These are phyloP conservation scores for Drosophila hamatofila DNA, from an alignment of 2,888 invertebrate genomes.

Conservation along the genomic window DNA sequence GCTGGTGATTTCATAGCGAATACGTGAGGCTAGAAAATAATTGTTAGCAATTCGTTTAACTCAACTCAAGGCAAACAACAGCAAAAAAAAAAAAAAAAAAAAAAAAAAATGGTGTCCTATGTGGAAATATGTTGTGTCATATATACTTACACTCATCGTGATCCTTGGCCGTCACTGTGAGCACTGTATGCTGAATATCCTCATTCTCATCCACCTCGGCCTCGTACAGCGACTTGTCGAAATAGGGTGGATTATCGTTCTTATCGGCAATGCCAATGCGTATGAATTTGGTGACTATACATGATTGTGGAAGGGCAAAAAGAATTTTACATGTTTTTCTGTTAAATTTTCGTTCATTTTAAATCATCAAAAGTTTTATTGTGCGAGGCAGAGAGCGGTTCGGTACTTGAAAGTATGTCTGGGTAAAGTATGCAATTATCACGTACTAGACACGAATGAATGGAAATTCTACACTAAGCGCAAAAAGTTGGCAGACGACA, in stretches of 20 bases:
- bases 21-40: slow-evolving; percentile 93
- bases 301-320: neutral
- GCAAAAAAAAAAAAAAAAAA: neutral
- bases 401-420: slow-evolving; percentile 16
- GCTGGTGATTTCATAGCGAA: slow-evolving; percentile 99
- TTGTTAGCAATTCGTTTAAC: slow-evolving; percentile 46
- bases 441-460: slow-evolving; percentile 64
- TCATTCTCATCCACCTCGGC: slow-evolving; percentile 99
- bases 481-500: slow-evolving; percentile 59
- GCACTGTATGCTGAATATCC: slow-evolving; percentile 98
- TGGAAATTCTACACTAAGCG: slow-evolving; percentile 45
- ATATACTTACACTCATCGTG: slow-evolving; percentile 98
- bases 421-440: slow-evolving; percentile 67
- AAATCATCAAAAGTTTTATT: slow-evolving; percentile 18
- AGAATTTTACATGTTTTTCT: slow-evolving; percentile 21
- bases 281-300: slow-evolving; percentile 98
- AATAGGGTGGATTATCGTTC: slow-evolving; percentile 99
- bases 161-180: slow-evolving; percentile 99
- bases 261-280: slow-evolving; percentile 99
- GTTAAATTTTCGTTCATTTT: slow-evolving; percentile 44
- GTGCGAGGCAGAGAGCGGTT: neutral
- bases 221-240: slow-evolving; percentile 98
- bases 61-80: neutral
- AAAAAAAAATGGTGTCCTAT: neutral
- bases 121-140: slow-evolving; percentile 4